Evolutionary conservation across 92 coral and sea anemone species (phyloP).

Genomic region (Bergia puertoricense): DNA sequence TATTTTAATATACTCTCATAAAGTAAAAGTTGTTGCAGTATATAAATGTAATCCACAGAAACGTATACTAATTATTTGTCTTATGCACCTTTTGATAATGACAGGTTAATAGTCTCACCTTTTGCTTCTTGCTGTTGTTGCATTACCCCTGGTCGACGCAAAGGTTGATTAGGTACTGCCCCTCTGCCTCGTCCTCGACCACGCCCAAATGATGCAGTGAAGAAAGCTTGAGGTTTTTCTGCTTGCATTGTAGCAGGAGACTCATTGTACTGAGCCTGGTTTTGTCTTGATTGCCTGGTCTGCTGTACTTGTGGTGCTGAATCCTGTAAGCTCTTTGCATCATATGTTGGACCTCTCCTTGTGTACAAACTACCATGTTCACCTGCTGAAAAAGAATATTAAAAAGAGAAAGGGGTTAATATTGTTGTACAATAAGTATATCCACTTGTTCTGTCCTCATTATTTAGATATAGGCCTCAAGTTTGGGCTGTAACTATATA

Average conservation of each 20-base stretch:
- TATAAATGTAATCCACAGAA: too few relatives aligned
- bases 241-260: constrained; percentile 34
- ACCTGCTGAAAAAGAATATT: neutral
- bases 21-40: too few relatives aligned
- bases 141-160: constrained; percentile 76
- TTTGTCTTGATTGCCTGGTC: constrained; percentile 27
- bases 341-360: constrained; percentile 96
- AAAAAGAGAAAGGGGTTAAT: neutral
- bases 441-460: too few relatives aligned
- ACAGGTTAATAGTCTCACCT: neutral
- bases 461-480: too few relatives aligned
- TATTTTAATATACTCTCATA: too few relatives aligned
- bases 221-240: neutral
- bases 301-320: constrained; percentile 25
- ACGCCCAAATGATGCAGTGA: constrained; percentile 53
- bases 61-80: too few relatives aligned
- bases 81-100: too few relatives aligned
- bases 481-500: too few relatives aligned
- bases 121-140: constrained; percentile 30
- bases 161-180: constrained; percentile 69
- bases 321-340: constrained; percentile 62
- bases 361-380: constrained; percentile 46
- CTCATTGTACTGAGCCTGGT: constrained; percentile 36
- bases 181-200: constrained; percentile 95
- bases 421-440: neutral